Evolutionary conservation across 2,797 vertebrate genomes (phyloP), one percentile per base, ranked within the genome.

Genomic region (Pseudomugil tenellus): DNA sequence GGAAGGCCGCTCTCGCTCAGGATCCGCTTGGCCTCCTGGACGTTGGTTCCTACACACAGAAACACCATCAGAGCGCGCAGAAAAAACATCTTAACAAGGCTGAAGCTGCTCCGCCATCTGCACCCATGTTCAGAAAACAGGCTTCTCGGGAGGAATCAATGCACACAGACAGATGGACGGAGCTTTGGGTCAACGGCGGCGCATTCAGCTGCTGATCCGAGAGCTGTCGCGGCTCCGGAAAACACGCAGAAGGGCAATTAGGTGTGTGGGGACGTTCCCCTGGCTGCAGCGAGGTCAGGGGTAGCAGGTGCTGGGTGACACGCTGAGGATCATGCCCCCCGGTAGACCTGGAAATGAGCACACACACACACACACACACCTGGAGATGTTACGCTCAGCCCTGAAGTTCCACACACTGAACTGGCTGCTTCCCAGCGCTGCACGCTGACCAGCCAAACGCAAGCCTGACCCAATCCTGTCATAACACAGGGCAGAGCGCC

Each of bases 21-120:
- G 23, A 99, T 99, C 26, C 90, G 93, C 85, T 96, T 96, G 35
- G 98, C 98, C 88, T 99, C 98, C 0, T 94, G 90, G 52, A 99
- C 97, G 11, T 99, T 99, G 64, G 98, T 99, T 46, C 98, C 98
- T 99, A 34, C 64, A 78, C 12, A 16, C 6, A 23, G n/a, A 49
- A 59, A 57, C 19, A 14, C 7, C 0, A 39, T 84, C 58, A 83
- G 10, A 64, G 51, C n/a, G 51, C 17, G 46, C 1, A n/a, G 21
- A 23, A 12, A 43, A 0, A 70, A 72, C 67, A 1, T 77, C 32
- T 55, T 37, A 76, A 85, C 65, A 57, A 80, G 74, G 62, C 54
- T 76, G 77, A 72, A 76, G 55, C 66, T 23, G 17, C 65, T 68
- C 32, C 43, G 63, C 76, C 80, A 84, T 79, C 77, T 83, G 84